Evolutionary conservation across 2,113 vertebrate species (phyloP).

Genomic region (Odontophorus gujanensis): DNA sequence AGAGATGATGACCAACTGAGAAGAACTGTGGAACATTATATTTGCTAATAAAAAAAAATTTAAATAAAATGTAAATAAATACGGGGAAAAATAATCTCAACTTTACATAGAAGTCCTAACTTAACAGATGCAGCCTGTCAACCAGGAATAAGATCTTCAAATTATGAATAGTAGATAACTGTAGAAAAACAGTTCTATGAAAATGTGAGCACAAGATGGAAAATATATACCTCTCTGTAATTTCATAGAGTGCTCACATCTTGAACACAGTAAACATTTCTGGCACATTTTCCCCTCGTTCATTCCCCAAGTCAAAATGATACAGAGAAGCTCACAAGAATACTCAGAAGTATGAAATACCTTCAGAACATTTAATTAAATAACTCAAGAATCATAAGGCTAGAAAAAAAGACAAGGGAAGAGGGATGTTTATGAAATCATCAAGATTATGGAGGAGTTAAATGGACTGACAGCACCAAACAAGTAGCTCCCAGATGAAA

Average conservation of each 20-base stretch:
- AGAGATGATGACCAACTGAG: neutral
- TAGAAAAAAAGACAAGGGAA: neutral
- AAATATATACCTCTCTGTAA: neutral
- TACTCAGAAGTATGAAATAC: neutral
- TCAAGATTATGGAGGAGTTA: neutral
- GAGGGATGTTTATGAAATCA: neutral
- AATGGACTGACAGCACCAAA: neutral
- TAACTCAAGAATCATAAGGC: neutral
- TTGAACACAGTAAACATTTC: neutral
- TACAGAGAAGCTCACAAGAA: neutral
- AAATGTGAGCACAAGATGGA: neutral
- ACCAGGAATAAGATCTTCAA: neutral
- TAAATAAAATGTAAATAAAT: constrained; percentile 19
- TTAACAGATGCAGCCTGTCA: neutral
- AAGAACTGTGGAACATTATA: neutral
- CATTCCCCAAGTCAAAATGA: neutral
- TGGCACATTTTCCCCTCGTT: neutral
- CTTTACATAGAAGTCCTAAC: neutral
- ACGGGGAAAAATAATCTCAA: neutral
- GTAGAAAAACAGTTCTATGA: neutral
- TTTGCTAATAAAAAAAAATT: neutral
- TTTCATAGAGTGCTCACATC: neutral
- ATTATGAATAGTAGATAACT: neutral
- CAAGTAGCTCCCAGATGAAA: neutral
- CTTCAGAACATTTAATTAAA: neutral